phyloP scores from a whole-genome alignment of 2,113 vertebrate species.

The Daphoenositta chrysoptera region DNA sequence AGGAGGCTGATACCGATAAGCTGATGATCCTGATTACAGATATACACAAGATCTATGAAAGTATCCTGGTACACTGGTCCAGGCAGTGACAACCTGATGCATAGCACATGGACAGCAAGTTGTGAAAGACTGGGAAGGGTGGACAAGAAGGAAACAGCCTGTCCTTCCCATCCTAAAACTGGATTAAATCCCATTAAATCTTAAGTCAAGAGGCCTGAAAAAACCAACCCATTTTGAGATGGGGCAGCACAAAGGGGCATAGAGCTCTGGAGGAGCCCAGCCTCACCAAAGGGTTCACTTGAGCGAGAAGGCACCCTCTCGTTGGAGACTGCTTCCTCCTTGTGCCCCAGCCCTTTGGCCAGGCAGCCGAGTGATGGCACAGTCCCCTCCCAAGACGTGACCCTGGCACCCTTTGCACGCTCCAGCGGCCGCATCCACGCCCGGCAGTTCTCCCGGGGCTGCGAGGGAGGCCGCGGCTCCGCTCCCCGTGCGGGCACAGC shows the following conservation, averaged over 20 bases:
- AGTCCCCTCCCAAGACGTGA: background rate
- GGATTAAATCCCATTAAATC: background rate
- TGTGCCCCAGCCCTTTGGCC: background rate
- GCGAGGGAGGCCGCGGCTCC: background rate
- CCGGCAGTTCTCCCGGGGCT: rapidly evolving
- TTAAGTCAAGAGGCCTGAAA: background rate
- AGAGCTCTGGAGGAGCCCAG: background rate
- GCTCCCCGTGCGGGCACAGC: background rate
- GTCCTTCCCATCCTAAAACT: background rate
- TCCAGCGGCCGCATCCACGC: background rate
- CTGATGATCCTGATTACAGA: background rate
- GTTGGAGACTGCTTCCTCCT: background rate
- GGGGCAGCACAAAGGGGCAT: background rate
- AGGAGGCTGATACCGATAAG: background rate
- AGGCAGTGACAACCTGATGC: background rate
- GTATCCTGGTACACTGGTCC: background rate
- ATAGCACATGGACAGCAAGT: rapidly evolving
- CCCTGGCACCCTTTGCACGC: background rate
- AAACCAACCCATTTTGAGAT: background rate
- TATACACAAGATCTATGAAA: background rate
- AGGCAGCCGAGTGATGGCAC: background rate
- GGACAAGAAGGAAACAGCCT: background rate
- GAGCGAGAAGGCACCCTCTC: background rate
- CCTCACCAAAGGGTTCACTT: rapidly evolving
- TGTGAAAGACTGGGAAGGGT: background rate